Evolutionary conservation across 2,888 invertebrate genomes (phyloP).

Genomic region (Danaus chrysippus): DNA sequence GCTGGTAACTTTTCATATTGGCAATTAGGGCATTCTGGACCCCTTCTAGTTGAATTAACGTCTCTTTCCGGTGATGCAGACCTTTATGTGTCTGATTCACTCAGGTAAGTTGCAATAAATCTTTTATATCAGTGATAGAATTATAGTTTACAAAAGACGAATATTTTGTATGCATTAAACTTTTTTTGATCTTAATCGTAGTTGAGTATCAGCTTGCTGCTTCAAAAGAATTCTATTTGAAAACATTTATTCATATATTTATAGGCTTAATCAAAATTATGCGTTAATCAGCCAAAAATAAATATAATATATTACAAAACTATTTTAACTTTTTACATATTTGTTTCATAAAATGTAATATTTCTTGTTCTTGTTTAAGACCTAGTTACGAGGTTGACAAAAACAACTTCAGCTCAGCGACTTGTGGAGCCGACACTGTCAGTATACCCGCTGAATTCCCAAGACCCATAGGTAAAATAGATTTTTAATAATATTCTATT

Average conservation of each 20-base stretch:
- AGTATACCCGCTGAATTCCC: slow-evolving; percentile 60
- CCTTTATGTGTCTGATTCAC: slow-evolving; percentile 61
- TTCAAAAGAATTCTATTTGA: too few species aligned
- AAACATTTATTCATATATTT: too few species aligned
- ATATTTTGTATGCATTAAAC: too few species aligned
- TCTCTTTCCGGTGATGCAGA: slow-evolving; percentile 67
- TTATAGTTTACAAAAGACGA: too few species aligned
- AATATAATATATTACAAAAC: too few species aligned
- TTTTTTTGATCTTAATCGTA: too few species aligned
- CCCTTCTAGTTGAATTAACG: slow-evolving; percentile 57
- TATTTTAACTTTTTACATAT: neutral
- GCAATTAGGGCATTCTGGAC: slow-evolving; percentile 64
- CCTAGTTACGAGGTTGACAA: slow-evolving; percentile 62
- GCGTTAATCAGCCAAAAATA: too few species aligned
- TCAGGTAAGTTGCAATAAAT: slow-evolving; percentile 45
- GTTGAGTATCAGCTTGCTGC: too few species aligned
- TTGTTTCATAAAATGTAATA: neutral
- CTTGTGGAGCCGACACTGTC: slow-evolving; percentile 60
- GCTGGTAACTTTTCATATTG: slow-evolving; percentile 72
- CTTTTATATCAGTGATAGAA: too few species aligned
- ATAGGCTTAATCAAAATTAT: too few species aligned
- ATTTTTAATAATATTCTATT: too few species aligned
- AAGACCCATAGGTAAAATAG: slow-evolving; percentile 55
- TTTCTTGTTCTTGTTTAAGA: slow-evolving; percentile 37
- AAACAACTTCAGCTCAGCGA: slow-evolving; percentile 65